phyloP scores from a whole-genome alignment of 2,797 vertebrate genomes.

The Rousettus madagascariensis region DNA sequence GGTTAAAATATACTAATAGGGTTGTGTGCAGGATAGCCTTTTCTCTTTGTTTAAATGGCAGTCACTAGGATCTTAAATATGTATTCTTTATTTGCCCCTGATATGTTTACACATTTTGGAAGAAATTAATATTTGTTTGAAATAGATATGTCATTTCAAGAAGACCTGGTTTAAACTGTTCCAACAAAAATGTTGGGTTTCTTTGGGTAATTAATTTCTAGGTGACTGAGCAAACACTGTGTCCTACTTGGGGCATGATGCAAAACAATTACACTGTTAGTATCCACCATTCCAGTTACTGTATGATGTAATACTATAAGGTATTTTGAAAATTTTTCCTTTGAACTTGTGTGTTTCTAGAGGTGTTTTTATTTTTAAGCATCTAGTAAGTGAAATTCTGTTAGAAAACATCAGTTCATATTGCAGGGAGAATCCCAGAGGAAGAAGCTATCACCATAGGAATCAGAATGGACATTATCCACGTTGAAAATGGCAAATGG shows the following conservation, averaged over 20 bases:
- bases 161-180: not conserved
- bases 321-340: not conserved
- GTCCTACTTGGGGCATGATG: not conserved
- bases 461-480: not conserved
- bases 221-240: not conserved
- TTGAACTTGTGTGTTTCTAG: not conserved
- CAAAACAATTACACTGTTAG: not conserved
- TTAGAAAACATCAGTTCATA: not conserved
- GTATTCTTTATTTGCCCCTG: not conserved
- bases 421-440: not conserved
- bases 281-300: not conserved
- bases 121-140: not conserved
- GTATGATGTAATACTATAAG: not conserved
- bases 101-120: not conserved
- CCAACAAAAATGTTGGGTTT: not conserved
- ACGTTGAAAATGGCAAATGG: not conserved
- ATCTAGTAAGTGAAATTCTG: conserved; percentile 6
- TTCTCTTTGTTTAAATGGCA: not conserved
- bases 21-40: not conserved
- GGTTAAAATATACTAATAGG: not conserved
- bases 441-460: not conserved
- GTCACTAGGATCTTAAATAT: not conserved
- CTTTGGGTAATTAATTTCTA: not conserved
- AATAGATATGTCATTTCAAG: not conserved
- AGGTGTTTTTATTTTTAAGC: not conserved